Base-by-base conservation (phyloP, 1,140 invertebrate genomes). In the Philotrypesis tridentata region DNA sequence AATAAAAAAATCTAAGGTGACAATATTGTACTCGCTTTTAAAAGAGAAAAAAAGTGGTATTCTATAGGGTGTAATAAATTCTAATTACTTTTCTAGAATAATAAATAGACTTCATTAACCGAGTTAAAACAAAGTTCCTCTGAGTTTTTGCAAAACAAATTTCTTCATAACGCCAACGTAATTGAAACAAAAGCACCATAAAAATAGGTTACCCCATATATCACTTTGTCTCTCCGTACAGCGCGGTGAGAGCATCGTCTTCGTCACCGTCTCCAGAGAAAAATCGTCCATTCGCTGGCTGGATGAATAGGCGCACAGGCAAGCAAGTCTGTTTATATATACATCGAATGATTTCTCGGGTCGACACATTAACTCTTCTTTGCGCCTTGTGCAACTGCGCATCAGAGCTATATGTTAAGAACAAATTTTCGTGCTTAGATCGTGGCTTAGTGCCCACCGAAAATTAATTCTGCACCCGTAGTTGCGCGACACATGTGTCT, bases 381-480 rank as follows among this genome's bases (percentile, higher is more conserved):
- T 31, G 21, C 67, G 67, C 21, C 31, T 70, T 70, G 67, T 70
- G 67, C 31, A 70, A 70, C 31, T 33, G 29, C 11, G 21, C 21
- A n/a, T n/a, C n/a, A 70, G 48, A 55, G 48, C 31, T 12, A 70
- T 12, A 70, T 6, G 48, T 55, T n/a, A 4, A 14, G 21, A 70
- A 21, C 31, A 21, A 70, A 70, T 70, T 37, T 70, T 31, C 31
- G 37, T 31, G 67, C 31, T 70, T 70, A 37, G 67, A 70, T 70
- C 31, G 9, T 23, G 17, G 67, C 4, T 8, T 31, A 9, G n/a
- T 65, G 2, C 21, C 21, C 17, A 5, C 21, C n/a, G 48, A n/a
- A 55, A n/a, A n/a, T n/a, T n/a, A n/a, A 55, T 55, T n/a, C 48
- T 55, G 17, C 48, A 17, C 48, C 48, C 48, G 48, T 17, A 55